Evolutionary conservation across 2,113 vertebrate genomes (phyloP).

Genomic region (Bombycilla garrulus): DNA sequence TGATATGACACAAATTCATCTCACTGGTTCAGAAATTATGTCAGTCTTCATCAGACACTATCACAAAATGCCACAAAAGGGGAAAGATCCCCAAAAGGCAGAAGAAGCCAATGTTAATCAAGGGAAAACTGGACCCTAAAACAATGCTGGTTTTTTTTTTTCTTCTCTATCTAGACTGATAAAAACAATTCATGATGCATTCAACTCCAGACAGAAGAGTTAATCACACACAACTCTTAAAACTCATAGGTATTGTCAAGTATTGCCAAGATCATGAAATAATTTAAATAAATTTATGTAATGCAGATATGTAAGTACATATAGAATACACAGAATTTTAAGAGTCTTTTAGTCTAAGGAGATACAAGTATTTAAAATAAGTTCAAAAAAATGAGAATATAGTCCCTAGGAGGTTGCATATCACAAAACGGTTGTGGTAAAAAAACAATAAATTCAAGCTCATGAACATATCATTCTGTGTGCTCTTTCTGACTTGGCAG

Average conservation of each 20-base stretch:
- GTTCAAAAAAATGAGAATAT: not conserved
- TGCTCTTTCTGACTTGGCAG: not conserved
- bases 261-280: not conserved
- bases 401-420: not conserved
- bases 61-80: not conserved
- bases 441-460: not conserved
- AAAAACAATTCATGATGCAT: not conserved
- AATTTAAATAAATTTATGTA: not conserved
- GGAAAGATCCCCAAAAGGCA: not conserved
- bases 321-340: not conserved
- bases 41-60: not conserved
- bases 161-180: not conserved
- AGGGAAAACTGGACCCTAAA: not conserved
- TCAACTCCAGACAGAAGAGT: not conserved
- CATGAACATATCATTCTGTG: not conserved
- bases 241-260: not conserved
- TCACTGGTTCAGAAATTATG: not conserved
- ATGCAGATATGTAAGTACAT: not conserved
- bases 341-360: not conserved
- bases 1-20: not conserved
- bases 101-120: accelerated
- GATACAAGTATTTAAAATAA: not conserved
- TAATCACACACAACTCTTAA: not conserved
- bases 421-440: not conserved
- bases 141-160: not conserved